Base-by-base conservation (phyloP, 2,797 vertebrate genomes). In the Lateolabrax maculatus region DNA sequence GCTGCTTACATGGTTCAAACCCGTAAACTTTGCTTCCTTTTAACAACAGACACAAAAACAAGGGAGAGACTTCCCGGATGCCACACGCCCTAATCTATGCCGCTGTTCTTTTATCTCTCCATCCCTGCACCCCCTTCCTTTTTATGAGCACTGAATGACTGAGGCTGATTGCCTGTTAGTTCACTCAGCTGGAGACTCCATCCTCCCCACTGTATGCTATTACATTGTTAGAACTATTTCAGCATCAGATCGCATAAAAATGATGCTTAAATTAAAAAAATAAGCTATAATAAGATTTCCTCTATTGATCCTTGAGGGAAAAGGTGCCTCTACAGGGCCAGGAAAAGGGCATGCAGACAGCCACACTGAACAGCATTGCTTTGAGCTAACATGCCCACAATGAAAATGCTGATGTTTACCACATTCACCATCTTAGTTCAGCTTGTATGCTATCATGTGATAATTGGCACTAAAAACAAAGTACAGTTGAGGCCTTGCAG, bases 21-120 rank as follows among this genome's bases (percentile, higher is more conserved):
- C 62, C 6, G 37, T 71, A 80, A 87, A 86, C 80, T 74, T 16
- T 69, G 71, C 43, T 61, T 27, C 43, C 27, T 83, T 69, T 66
- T 44, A 64, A 68, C 15, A 11, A 46, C 69, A 71, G 10, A 72
- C 37, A 36, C 25, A 71, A 71, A 68, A 79, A 84, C 43, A 57
- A 25, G 37, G 31, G 21, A 53, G 48, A 57, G 53, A 44, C 67
- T 78, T 79, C 67, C 74, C 5, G 12, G 56, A 61, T 6, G 23
- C 25, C 56, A 21, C 67, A 39, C 25, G 46, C 82, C 72, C 53
- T 58, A 71, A 80, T 75, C 63, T 58, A 3, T 16, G 36, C 52
- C 5, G 3, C 62, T 61, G 49, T 65, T 87, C 77, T 88, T 85
- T 85, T 41, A 79, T 79, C 81, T 84, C 62, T 68, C 43, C 29